These are phyloP conservation scores for Platyura marginata DNA, from an alignment of 1,140 invertebrate species.

Conservation along the genomic window DNA sequence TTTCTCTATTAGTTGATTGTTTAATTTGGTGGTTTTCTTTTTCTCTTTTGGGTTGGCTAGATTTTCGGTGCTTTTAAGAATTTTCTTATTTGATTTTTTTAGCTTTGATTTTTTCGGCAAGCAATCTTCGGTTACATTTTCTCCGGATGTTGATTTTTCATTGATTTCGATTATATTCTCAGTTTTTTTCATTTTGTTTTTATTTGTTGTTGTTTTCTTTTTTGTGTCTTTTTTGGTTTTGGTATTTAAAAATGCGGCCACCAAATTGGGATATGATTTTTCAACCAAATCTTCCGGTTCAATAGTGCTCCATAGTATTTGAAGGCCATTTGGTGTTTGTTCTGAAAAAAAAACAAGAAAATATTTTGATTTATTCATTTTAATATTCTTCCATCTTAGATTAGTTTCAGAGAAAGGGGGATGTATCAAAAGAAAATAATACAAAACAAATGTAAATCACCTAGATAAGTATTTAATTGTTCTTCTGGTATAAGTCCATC, in stretches of 20 bases:
- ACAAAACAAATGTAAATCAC: too few species aligned
- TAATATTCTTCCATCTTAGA: too few species aligned
- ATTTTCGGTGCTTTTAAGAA: slow-evolving; percentile 5
- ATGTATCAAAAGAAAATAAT: too few species aligned
- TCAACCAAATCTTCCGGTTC: slow-evolving; percentile 44
- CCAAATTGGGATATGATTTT: slow-evolving; percentile 44
- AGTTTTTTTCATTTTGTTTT: neutral
- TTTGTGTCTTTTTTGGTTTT: slow-evolving; percentile 24
- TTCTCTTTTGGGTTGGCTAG: too few species aligned
- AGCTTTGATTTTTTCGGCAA: slow-evolving; percentile 4
- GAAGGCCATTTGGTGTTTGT: slow-evolving; percentile 24
- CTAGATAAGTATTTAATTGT: slow-evolving; percentile 22
- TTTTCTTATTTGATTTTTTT: slow-evolving; percentile 5
- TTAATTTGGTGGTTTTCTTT: too few species aligned
- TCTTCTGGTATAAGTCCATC: slow-evolving; percentile 35
- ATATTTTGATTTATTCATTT: too few species aligned
- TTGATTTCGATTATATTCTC: neutral
- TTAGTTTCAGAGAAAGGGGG: too few species aligned
- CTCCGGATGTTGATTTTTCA: slow-evolving; percentile 2
- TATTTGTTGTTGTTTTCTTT: neutral
- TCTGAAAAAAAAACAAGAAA: slow-evolving; percentile 12
- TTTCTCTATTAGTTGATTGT: slow-evolving; percentile 20
- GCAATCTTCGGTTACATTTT: slow-evolving; percentile 6
- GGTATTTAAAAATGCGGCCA: slow-evolving; percentile 35
- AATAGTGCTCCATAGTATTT: slow-evolving; percentile 36